phyloP scores from a whole-genome alignment of 92 coral and sea anemone genomes.

The Micromussa lordhowensis region DNA sequence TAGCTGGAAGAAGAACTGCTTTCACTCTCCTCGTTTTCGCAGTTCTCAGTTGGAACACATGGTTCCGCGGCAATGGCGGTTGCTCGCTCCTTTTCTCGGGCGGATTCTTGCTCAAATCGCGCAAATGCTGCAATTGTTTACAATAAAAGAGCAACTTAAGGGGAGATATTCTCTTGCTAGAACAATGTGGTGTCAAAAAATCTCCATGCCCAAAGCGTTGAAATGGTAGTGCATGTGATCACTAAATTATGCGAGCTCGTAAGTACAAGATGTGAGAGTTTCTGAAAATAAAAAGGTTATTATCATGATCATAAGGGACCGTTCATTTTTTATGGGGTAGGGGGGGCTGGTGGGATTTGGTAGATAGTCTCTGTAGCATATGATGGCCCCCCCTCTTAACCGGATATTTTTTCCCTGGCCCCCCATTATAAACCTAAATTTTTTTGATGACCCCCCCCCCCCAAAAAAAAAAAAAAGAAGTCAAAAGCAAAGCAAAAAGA shows the following conservation, averaged over 20 bases:
- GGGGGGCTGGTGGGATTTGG: too few species aligned
- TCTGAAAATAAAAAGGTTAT: background rate
- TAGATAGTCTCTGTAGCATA: too few species aligned
- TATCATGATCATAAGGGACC: background rate
- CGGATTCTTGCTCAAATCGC: constrained; percentile 24
- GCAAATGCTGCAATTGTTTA: constrained; percentile 54
- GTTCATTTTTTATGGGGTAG: too few species aligned
- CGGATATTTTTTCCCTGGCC: too few species aligned
- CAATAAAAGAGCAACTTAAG: constrained; percentile 39
- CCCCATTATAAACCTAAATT: too few species aligned
- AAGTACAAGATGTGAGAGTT: constrained; percentile 13
- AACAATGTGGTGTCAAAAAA: background rate
- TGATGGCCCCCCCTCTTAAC: too few species aligned
- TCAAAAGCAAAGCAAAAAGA: too few species aligned
- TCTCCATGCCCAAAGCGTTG: background rate
- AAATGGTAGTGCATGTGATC: background rate
- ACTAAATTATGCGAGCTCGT: background rate
- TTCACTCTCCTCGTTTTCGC: constrained; percentile 25
- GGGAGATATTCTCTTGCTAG: background rate
- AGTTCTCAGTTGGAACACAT: background rate
- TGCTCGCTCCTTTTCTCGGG: background rate
- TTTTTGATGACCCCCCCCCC: too few species aligned
- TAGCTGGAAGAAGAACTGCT: constrained; percentile 16
- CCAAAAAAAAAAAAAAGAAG: too few species aligned
- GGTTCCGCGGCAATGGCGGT: constrained; percentile 1